Evolutionary conservation across 2,888 invertebrate genomes (phyloP).

Genomic region (Zhengitettix transpicula): DNA sequence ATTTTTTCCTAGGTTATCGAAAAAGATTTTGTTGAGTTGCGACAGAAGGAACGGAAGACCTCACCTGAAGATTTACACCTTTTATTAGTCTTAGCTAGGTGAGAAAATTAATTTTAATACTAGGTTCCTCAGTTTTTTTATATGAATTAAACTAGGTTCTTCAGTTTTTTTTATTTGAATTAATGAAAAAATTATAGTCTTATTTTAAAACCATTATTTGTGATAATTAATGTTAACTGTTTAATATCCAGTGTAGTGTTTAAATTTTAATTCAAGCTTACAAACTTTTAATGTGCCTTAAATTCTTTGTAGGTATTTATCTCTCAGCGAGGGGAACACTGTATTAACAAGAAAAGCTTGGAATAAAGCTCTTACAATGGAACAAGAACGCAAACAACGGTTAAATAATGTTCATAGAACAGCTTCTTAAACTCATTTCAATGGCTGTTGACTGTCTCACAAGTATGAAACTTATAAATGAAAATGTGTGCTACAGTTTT

Average conservation of each 20-base stretch:
- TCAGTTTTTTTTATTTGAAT: too few relatives aligned
- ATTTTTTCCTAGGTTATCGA: neutral
- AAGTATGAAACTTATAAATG: too few relatives aligned
- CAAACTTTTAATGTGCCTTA: neutral
- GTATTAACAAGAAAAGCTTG: constrained; percentile 43
- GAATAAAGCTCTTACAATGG: constrained; percentile 50
- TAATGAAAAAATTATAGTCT: too few relatives aligned
- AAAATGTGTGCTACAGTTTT: too few relatives aligned
- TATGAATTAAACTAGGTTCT: too few relatives aligned
- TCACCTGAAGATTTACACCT: neutral
- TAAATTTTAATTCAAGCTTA: neutral
- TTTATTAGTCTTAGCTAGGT: neutral
- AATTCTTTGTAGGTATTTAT: constrained; percentile 34
- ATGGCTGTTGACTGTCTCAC: too few relatives aligned
- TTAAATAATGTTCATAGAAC: neutral
- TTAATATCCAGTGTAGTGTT: too few relatives aligned
- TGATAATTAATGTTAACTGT: too few relatives aligned
- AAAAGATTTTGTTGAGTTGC: neutral
- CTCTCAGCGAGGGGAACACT: constrained; percentile 45
- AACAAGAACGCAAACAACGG: constrained; percentile 32
- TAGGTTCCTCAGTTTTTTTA: too few relatives aligned
- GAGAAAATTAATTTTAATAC: neutral
- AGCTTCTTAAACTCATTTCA: too few relatives aligned
- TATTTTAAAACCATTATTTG: too few relatives aligned
- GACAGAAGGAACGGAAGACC: neutral